Conservation (phyloP, 2,888 invertebrate genomes). For the Magallana nippona region DNA sequence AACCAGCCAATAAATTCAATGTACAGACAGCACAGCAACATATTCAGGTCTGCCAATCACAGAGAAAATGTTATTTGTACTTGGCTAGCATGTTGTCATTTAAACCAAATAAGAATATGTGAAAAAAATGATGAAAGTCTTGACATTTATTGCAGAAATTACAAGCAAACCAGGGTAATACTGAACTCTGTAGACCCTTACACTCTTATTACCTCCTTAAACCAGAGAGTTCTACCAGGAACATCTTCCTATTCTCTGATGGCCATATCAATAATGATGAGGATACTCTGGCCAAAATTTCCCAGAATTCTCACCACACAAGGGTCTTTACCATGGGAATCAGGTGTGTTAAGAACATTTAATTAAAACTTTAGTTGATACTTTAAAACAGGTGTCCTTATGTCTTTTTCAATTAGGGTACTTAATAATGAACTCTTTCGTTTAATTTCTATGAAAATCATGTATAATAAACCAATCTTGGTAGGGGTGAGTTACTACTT, state of each 20-base stretch:
- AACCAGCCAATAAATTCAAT: slow-evolving; percentile 58
- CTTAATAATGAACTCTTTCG: too few relatives aligned
- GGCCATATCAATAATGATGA: slow-evolving; percentile 76
- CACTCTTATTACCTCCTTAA: slow-evolving; percentile 70
- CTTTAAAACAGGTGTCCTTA: too few relatives aligned
- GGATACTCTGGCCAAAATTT: slow-evolving; percentile 60
- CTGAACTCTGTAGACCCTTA: slow-evolving; percentile 72
- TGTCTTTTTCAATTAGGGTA: too few relatives aligned
- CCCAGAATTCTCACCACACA: slow-evolving; percentile 63
- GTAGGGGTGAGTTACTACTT: too few relatives aligned
- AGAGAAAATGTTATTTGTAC: neutral
- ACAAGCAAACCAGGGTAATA: slow-evolving; percentile 72
- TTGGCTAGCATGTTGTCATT: too few relatives aligned
- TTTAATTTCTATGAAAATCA: too few relatives aligned
- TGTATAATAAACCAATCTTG: too few relatives aligned
- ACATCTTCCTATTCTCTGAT: slow-evolving; percentile 76
- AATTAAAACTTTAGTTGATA: too few relatives aligned
- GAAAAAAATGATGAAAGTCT: too few relatives aligned
- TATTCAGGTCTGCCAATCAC: slow-evolving; percentile 60
- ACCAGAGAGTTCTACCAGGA: slow-evolving; percentile 63
- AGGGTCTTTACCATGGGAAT: slow-evolving; percentile 69
- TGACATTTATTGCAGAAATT: slow-evolving; percentile 55
- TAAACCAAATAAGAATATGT: too few relatives aligned
- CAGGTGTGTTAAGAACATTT: neutral
- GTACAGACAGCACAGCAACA: slow-evolving; percentile 65